Percentiles rank a stretch among this genome's conserved stretches.
phyloP scores from a whole-genome alignment of 2,888 invertebrate species.

The Escarpia spicata region DNA sequence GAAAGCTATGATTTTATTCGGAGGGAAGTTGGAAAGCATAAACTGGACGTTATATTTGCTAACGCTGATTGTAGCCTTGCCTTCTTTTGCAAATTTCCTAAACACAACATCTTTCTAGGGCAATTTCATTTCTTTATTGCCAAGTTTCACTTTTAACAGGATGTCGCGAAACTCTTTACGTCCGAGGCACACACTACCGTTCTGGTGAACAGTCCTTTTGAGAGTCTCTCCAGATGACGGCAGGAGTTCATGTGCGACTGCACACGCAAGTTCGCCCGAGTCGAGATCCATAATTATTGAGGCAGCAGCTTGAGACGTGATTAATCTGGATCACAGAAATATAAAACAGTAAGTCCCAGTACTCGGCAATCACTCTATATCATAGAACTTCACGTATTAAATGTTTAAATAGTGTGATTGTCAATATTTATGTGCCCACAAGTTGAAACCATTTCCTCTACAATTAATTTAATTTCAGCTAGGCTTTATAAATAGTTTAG shows the following conservation, averaged over 20 bases:
- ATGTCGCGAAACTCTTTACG: constrained; percentile 84
- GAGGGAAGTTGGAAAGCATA: constrained; percentile 90
- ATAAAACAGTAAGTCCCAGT: neutral
- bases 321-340: neutral
- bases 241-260: constrained; percentile 53
- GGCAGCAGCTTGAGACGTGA: neutral
- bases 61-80: constrained; percentile 89
- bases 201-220: constrained; percentile 66
- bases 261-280: constrained; percentile 47
- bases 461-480: no score
- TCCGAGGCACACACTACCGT: constrained; percentile 77
- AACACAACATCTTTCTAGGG: constrained; percentile 80
- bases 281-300: neutral
- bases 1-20: constrained; percentile 80
- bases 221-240: constrained; percentile 51
- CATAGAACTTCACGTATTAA: neutral
- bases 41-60: constrained; percentile 74
- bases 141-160: constrained; percentile 77
- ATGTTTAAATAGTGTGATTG: no score
- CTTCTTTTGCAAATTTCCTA: constrained; percentile 79
- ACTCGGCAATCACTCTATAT: neutral
- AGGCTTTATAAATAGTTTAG: no score
- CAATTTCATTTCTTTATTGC: constrained; percentile 75
- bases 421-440: no score
- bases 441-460: no score